Conservation (phyloP, 2,113 vertebrate species). For the Formicarius rufipectus region DNA sequence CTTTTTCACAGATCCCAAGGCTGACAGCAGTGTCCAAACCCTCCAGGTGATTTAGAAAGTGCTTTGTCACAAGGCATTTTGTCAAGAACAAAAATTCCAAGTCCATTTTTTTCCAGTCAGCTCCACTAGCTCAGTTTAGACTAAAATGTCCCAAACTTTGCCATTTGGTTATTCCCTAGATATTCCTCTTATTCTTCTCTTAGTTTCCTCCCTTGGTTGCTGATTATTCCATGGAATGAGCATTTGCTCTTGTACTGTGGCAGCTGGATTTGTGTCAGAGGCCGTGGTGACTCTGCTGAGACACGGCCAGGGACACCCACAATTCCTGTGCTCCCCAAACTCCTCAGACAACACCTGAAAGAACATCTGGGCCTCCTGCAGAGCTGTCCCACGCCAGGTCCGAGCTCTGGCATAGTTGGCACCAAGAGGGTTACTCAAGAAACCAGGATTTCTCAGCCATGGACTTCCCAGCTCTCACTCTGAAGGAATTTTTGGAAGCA, state of each 20-base stretch:
- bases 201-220: neutral
- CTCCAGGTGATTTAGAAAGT: neutral
- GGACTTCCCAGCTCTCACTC: neutral
- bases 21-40: neutral
- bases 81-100: neutral
- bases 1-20: neutral
- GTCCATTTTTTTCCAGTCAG: neutral
- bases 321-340: accelerated
- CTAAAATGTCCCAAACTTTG: neutral
- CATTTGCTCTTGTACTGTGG: neutral
- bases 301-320: neutral
- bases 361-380: accelerated
- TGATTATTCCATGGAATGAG: neutral
- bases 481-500: neutral
- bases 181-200: neutral
- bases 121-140: neutral
- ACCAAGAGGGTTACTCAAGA: neutral
- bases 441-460: neutral
- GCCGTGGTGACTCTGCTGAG: neutral
- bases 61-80: neutral
- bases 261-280: neutral
- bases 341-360: neutral
- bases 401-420: neutral
- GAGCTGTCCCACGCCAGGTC: neutral
- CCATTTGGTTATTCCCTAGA: neutral